Evolutionary conservation across 2,888 invertebrate genomes (phyloP), one percentile per base, ranked within the genome.

Genomic region (Lepetodrilus schrolli): DNA sequence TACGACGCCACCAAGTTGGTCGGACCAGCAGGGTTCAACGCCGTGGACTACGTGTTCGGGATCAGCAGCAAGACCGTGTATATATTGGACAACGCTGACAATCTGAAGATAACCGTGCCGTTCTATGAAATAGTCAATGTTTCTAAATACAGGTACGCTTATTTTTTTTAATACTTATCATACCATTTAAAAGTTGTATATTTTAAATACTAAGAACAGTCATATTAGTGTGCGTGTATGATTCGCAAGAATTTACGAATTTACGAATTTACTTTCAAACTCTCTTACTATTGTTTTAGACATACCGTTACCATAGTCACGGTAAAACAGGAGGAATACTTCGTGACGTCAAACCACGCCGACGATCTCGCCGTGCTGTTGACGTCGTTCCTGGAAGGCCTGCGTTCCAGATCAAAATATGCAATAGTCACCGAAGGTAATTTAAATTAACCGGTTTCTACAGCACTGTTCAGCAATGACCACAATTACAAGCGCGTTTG

Each of bases 11-110:
- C 74, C 4, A 84, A 84, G 72, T 76, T 85, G 5, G 74, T 76
- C 2, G 79, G 80, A 7, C 81, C 82, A 0, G 76, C 74, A 0
- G 2, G 30, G 20, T 17, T 38, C 8, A 38, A 20, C 30, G 8
- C 30, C 17, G 26, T 70, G 5, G 77, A 81, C 65, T 79, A 82
- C 7, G 83, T 87, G 21, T 77, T 87, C 2, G 87, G 84, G 7
- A 70, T 87, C 0, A 86, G 86, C 71, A 81, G 79, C 72, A 81
- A 81, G 65, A 86, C 86, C 2, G 65, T 84, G n/a, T 82, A 82
- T 69, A 78, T 87, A 4, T 76, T 87, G 79, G 86, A 86, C 47
- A 83, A 82, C n/a, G 72, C 77, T 36, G 87, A 87, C 72, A 81
- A 79, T 20, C 77, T 84, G 49, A 83, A 82, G 70, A 58, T 82